These are phyloP conservation scores for Amitus sp. DNA, from an alignment of 2,888 invertebrate species.

Conservation along the genomic window DNA sequence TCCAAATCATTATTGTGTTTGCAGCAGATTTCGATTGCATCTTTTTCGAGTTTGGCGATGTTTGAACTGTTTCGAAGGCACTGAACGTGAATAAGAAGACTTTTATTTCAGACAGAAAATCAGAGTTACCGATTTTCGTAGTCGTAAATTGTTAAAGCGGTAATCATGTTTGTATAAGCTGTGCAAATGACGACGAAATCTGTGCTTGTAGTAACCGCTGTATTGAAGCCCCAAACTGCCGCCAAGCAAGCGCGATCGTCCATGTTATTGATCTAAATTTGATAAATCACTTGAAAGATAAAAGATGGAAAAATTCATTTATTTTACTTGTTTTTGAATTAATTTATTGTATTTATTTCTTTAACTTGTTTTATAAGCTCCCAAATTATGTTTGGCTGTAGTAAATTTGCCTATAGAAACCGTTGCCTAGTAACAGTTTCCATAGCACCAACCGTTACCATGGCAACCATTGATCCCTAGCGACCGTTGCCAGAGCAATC, in stretches of 20 bases:
- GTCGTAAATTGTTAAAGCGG: slow-evolving; percentile 53
- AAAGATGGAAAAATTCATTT: no score
- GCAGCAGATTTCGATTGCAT: slow-evolving; percentile 63
- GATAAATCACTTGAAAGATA: no score
- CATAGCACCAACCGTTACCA: no score
- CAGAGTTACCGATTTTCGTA: slow-evolving; percentile 52
- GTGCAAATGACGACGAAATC: slow-evolving; percentile 69
- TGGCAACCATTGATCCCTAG: no score
- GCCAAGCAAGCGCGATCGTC: slow-evolving; percentile 68
- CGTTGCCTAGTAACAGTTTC: no score
- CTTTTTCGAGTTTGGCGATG: slow-evolving; percentile 60
- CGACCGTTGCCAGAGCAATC: no score
- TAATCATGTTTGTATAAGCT: slow-evolving; percentile 68
- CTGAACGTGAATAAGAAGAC: background rate
- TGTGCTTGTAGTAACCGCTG: slow-evolving; percentile 67
- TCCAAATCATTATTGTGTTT: slow-evolving; percentile 61
- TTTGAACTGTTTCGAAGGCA: slow-evolving; percentile 44
- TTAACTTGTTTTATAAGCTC: no score
- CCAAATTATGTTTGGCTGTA: no score
- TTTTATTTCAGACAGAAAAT: no score
- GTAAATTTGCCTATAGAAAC: no score
- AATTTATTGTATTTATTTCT: no score
- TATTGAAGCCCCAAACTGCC: slow-evolving; percentile 70
- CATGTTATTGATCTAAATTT: slow-evolving; percentile 52
- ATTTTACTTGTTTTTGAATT: no score